These are phyloP conservation scores for Rotaria magnacalcarata DNA, from an alignment of 2,888 invertebrate genomes.

Conservation along the genomic window DNA sequence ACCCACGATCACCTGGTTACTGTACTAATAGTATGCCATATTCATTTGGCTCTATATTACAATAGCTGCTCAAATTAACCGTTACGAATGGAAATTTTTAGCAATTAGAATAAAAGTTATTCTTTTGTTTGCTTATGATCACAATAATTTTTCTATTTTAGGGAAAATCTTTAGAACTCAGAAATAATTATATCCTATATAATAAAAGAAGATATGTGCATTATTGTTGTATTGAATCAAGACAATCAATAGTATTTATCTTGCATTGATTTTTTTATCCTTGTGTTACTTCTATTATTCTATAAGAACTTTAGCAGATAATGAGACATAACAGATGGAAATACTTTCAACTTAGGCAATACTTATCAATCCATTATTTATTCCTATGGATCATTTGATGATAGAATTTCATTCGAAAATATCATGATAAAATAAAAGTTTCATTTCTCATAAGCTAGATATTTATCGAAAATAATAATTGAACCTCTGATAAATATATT, in stretches of 20 bases:
- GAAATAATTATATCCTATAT: neutral
- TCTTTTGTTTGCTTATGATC: too few relatives aligned
- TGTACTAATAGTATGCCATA: too few relatives aligned
- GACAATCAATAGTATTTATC: neutral
- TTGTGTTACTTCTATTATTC: neutral
- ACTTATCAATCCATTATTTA: neutral
- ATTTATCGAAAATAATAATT: neutral
- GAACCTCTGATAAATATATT: neutral
- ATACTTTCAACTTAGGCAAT: neutral
- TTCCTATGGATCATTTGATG: neutral
- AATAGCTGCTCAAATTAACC: too few relatives aligned
- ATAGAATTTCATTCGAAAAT: too few relatives aligned
- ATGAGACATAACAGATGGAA: neutral
- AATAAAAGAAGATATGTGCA: neutral
- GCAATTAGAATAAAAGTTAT: too few relatives aligned
- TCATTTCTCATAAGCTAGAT: neutral
- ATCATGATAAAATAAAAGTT: too few relatives aligned
- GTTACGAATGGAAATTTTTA: too few relatives aligned
- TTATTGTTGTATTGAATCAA: neutral
- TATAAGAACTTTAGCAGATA: neutral
- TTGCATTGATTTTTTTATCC: neutral
- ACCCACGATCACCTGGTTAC: too few relatives aligned
- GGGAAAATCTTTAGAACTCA: neutral
- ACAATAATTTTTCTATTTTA: neutral
- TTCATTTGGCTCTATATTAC: too few relatives aligned